These are phyloP conservation scores for Sardina pilchardus DNA, from an alignment of 2,113 vertebrate genomes.

Conservation along the genomic window DNA sequence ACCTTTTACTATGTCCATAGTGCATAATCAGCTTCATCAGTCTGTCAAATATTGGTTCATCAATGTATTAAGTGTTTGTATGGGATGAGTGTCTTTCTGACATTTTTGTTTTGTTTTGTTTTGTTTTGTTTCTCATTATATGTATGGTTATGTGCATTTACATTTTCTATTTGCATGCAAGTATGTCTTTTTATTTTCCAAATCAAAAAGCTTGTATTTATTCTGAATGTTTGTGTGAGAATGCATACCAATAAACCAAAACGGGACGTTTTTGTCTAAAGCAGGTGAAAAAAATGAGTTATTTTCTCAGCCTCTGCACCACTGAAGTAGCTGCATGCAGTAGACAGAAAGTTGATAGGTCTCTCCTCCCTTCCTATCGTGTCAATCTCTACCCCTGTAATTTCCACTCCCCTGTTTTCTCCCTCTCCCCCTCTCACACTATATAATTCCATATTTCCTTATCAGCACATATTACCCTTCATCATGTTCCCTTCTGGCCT, in stretches of 20 bases:
- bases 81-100: background rate
- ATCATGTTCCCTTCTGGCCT: slow-evolving; percentile 47
- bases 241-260: background rate
- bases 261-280: background rate
- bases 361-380: background rate
- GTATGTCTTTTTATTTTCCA: background rate
- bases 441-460: slow-evolving; percentile 43
- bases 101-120: background rate
- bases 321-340: background rate
- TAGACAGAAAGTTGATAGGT: slow-evolving; percentile 5
- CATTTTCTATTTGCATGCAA: background rate
- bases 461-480: slow-evolving; percentile 26
- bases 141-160: background rate
- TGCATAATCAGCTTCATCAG: background rate
- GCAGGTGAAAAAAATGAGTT: background rate
- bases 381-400: background rate
- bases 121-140: background rate
- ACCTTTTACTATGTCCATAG: background rate
- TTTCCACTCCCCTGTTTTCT: background rate
- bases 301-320: background rate
- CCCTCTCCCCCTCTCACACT: background rate
- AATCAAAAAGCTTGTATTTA: background rate
- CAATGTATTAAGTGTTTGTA: background rate
- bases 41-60: background rate
- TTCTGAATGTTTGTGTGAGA: background rate